Percentiles rank a stretch among this genome's conserved stretches.
phyloP scores from a whole-genome alignment of 1,140 invertebrate species.

The Sipha flava region DNA sequence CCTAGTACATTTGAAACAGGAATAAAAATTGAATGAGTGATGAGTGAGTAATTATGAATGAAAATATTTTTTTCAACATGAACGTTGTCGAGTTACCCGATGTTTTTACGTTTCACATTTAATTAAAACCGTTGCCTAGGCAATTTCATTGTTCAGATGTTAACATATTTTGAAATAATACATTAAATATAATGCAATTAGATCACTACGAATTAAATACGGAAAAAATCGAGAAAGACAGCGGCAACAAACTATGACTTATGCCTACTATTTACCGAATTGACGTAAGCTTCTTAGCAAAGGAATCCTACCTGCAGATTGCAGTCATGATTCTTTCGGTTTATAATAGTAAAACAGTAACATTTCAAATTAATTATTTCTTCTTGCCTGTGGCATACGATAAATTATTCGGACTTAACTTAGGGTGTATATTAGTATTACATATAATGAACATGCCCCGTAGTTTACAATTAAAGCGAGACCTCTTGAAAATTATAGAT shows the following conservation, averaged over 20 bases:
- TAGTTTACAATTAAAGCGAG: background rate
- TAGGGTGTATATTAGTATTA: background rate
- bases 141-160: too few relatives aligned
- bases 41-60: too few relatives aligned
- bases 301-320: background rate
- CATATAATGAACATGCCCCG: background rate
- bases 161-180: too few relatives aligned
- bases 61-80: too few relatives aligned
- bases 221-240: background rate
- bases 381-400: background rate
- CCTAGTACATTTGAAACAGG: too few relatives aligned
- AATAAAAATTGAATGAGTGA: too few relatives aligned
- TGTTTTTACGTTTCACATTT: too few relatives aligned
- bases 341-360: background rate
- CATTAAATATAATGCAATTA: background rate
- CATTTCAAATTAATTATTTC: constrained; percentile 4
- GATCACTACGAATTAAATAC: background rate
- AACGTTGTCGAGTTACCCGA: too few relatives aligned
- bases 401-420: background rate
- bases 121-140: too few relatives aligned
- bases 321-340: background rate
- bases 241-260: background rate
- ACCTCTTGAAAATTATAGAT: background rate
- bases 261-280: background rate
- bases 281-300: background rate